Conservation (phyloP, 2,888 invertebrate genomes). For the Ramazzottius varieornatus region DNA sequence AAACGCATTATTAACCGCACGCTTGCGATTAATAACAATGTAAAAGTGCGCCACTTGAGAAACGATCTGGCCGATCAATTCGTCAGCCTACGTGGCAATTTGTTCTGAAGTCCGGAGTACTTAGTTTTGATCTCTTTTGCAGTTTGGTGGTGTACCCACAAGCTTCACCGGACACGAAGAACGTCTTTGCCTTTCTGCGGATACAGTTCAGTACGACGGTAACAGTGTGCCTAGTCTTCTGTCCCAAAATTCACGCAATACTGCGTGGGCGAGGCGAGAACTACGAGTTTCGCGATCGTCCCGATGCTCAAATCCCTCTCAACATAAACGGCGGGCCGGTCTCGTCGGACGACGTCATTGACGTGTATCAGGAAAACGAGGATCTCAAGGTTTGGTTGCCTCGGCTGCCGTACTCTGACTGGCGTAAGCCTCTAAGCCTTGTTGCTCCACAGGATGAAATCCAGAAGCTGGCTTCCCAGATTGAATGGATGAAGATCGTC, state of each 20-base stretch:
- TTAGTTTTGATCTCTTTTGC: too few relatives aligned
- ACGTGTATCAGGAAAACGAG: constrained; percentile 65
- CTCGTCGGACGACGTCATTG: constrained; percentile 47
- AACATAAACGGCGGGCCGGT: constrained; percentile 21
- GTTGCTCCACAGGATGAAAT: constrained; percentile 43
- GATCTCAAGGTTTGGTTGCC: constrained; percentile 72
- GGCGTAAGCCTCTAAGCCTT: neutral
- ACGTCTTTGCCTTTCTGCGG: constrained; percentile 62
- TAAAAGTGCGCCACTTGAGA: too few relatives aligned
- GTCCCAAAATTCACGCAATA: constrained; percentile 38
- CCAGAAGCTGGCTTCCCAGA: constrained; percentile 63
- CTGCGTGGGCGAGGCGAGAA: neutral
- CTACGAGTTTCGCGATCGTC: neutral
- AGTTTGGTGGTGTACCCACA: constrained; percentile 58
- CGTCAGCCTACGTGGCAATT: too few relatives aligned
- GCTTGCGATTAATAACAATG: too few relatives aligned
- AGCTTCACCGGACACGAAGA: constrained; percentile 73
- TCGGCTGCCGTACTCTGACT: too few relatives aligned
- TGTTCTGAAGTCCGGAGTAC: too few relatives aligned
- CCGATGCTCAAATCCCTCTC: neutral
- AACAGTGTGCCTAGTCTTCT: constrained; percentile 52
- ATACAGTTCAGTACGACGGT: constrained; percentile 73
- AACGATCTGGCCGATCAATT: too few relatives aligned
- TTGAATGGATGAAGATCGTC: constrained; percentile 75
- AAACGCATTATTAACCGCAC: too few relatives aligned